phyloP scores from a whole-genome alignment of 2,113 vertebrate species.

The Epinephelus lanceolatus region DNA sequence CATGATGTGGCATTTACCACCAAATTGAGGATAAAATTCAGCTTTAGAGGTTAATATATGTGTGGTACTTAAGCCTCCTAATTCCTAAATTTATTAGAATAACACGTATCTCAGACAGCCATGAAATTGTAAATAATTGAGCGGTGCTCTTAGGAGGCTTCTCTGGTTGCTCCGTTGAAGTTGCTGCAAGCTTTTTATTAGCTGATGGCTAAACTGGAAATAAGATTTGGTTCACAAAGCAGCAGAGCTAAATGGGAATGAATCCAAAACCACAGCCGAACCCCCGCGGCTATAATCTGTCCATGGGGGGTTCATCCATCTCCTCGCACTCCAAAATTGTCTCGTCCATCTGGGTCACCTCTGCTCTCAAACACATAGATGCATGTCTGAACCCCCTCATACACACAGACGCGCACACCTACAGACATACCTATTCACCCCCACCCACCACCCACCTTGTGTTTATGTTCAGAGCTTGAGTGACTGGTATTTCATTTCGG shows the following conservation, averaged over 20 bases:
- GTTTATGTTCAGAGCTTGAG: constrained; percentile 81
- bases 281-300: constrained; percentile 48
- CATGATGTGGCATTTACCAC: constrained; percentile 70
- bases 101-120: constrained; percentile 82
- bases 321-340: constrained; percentile 24
- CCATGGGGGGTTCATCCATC: constrained; percentile 56
- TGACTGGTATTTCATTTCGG: constrained; percentile 83
- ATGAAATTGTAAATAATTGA: constrained; percentile 87
- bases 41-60: constrained; percentile 77
- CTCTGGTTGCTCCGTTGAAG: constrained; percentile 64
- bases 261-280: constrained; percentile 40
- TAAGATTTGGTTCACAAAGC: constrained; percentile 73
- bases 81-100: constrained; percentile 83
- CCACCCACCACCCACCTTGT: constrained; percentile 70
- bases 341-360: constrained; percentile 55
- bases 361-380: constrained; percentile 48
- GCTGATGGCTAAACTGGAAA: constrained; percentile 80
- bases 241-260: constrained; percentile 57
- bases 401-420: constrained; percentile 52
- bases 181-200: constrained; percentile 51
- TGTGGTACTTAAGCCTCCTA: constrained; percentile 73
- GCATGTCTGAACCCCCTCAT: constrained; percentile 29
- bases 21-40: constrained; percentile 79
- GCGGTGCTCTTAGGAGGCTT: constrained; percentile 66
- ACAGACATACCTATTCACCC: constrained; percentile 58